A percentile compares a stretch with the other conserved stretches of the same genome.
phyloP scores from a whole-genome alignment of 92 coral and sea anemone genomes.

The Parazoanthus swiftii region DNA sequence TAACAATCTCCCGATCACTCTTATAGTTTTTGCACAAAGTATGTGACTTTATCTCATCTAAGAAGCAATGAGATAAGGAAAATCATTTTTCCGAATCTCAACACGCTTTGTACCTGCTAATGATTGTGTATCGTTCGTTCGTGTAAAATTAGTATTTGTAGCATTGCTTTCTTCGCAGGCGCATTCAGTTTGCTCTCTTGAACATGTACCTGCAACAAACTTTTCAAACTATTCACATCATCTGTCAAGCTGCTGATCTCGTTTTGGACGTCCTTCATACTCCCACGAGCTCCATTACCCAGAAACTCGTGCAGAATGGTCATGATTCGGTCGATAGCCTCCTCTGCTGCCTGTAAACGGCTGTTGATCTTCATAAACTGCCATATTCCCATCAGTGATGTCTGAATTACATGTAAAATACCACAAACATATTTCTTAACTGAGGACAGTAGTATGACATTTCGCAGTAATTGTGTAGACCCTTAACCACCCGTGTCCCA shows the following conservation, averaged over 20 bases:
- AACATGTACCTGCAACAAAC: conserved; percentile 23
- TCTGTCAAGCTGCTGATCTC: conserved; percentile 70
- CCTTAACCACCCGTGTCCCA: too few relatives aligned
- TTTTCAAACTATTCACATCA: conserved; percentile 41
- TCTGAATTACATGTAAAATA: neutral
- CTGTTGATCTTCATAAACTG: conserved; percentile 89
- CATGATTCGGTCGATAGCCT: conserved; percentile 90
- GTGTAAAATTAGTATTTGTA: too few relatives aligned
- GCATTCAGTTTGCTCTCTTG: neutral
- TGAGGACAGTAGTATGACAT: too few relatives aligned
- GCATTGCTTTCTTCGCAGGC: neutral
- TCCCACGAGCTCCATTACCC: conserved; percentile 55
- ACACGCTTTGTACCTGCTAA: too few relatives aligned
- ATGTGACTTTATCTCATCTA: too few relatives aligned
- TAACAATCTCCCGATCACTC: too few relatives aligned
- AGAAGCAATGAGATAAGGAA: too few relatives aligned
- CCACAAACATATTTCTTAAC: neutral
- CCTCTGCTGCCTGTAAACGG: conserved; percentile 91
- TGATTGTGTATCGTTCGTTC: too few relatives aligned
- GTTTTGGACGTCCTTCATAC: conserved; percentile 60
- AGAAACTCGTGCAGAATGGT: conserved; percentile 78
- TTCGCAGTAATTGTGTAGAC: too few relatives aligned
- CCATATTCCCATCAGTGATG: conserved; percentile 81
- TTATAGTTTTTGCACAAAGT: too few relatives aligned
- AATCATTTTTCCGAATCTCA: too few relatives aligned